Conservation (phyloP, 2,113 vertebrate genomes). For the Dicentrarchus labrax region DNA sequence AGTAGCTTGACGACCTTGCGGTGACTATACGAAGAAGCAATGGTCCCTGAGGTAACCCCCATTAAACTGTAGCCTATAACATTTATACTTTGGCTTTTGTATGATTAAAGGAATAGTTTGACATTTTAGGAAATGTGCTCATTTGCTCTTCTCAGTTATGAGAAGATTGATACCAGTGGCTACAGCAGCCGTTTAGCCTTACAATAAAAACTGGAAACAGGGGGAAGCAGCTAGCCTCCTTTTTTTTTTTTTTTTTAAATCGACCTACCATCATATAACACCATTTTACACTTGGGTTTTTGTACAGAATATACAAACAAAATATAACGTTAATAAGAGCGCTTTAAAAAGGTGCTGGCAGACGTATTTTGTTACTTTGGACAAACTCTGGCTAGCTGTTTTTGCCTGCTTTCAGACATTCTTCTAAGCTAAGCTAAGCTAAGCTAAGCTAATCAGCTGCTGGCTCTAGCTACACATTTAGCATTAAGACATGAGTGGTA, state of each 20-base stretch:
- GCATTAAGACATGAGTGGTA: neutral
- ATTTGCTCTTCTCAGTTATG: no score
- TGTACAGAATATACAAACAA: neutral
- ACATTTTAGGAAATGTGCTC: neutral
- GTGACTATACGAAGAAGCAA: neutral
- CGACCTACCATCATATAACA: neutral
- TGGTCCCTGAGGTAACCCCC: neutral
- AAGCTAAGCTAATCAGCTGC: neutral
- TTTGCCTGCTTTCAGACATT: neutral
- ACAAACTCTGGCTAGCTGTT: neutral
- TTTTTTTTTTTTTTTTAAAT: no score
- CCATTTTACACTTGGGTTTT: neutral
- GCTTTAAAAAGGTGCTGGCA: neutral
- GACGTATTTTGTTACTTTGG: neutral
- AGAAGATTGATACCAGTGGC: no score
- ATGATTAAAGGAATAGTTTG: neutral
- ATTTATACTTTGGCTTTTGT: neutral
- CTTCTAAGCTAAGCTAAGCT: constrained; percentile 17
- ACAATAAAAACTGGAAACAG: neutral
- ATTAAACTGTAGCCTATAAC: neutral
- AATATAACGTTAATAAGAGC: no score
- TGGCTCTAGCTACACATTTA: no score
- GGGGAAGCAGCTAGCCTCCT: neutral
- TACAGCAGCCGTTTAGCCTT: neutral
- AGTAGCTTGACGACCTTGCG: no score